Conservation (phyloP, 2,888 invertebrate genomes). For the Pristionchus mayeri region DNA sequence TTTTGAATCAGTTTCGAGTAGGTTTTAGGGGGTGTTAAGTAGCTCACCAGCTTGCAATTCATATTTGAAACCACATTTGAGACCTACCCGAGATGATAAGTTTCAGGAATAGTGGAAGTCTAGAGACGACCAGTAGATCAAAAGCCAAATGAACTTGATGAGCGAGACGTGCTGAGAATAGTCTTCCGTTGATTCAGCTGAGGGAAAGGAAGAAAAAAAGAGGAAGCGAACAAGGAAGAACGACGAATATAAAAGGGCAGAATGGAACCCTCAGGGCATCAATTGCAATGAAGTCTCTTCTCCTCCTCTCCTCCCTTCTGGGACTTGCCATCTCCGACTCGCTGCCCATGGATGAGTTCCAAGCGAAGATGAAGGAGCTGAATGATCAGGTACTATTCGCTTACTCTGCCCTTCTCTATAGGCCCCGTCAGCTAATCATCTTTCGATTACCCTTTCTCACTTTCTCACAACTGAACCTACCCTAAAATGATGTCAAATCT, state of each 20-base stretch:
- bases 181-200: conserved; percentile 35
- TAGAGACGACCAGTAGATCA: background rate
- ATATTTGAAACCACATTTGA: too few species aligned
- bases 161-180: background rate
- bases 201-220: background rate
- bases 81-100: background rate
- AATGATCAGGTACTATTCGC: background rate
- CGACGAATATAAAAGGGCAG: background rate
- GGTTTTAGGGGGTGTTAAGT: too few species aligned
- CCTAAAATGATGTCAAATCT: too few species aligned
- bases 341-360: background rate
- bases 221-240: conserved; percentile 5
- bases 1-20: too few species aligned
- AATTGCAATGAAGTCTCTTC: background rate
- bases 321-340: background rate
- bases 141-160: background rate
- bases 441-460: background rate
- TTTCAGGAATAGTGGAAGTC: background rate
- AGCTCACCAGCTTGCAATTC: too few species aligned
- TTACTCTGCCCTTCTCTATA: background rate
- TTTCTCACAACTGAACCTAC: too few species aligned
- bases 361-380: conserved; percentile 38
- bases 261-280: background rate
- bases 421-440: background rate
- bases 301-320: background rate